Evolutionary conservation across 2,888 invertebrate genomes (phyloP), one percentile per base, ranked within the genome.

Genomic region (Pammene fasciana): DNA sequence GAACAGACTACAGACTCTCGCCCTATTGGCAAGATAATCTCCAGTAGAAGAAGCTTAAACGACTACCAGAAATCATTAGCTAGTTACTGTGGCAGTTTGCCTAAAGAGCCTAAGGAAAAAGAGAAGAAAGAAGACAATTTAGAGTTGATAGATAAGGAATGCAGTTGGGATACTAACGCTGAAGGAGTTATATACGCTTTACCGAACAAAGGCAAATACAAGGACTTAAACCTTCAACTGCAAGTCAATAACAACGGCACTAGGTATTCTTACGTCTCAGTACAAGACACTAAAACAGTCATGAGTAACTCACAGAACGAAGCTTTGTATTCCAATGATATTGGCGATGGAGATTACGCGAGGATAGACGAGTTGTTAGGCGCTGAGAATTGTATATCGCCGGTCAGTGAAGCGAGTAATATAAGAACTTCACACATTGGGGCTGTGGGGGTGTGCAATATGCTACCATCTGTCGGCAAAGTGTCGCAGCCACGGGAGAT

Each of bases 91-190:
- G 83, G 79, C 5, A 89, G 84, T 36, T 74, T 87, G 56, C 79
- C 83, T 0, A 86, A 85, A 65, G 76, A 80, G 4, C 60, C 65
- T 7, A 87, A 87, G 14, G 81, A 80, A 0, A 77, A 79, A n/a
- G 83, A 82, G 46, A 89, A 90, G 65, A 86, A 85, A 0, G 90
- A 90, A 2, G 93, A 94, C 64, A 90, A 88, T 67, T 79, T 86
- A 0, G 93, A 92, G 72, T 73, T 93, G 72, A 93, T 93, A 16
- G 94, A 94, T 43, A 94, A 94, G 55, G 94, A 94, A 77, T 94
- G 93, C 71, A 93, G 93, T 75, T 94, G 94, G 84, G 94, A 94
- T 26, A 94, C 92, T 0, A 92, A 93, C 70, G 92, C 93, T 0
- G 93, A 93, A 75, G 93, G 93, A 0, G 93, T 93, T 0, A 93